Conservation (phyloP, 1,140 invertebrate species). For the Drosophila athabasca region DNA sequence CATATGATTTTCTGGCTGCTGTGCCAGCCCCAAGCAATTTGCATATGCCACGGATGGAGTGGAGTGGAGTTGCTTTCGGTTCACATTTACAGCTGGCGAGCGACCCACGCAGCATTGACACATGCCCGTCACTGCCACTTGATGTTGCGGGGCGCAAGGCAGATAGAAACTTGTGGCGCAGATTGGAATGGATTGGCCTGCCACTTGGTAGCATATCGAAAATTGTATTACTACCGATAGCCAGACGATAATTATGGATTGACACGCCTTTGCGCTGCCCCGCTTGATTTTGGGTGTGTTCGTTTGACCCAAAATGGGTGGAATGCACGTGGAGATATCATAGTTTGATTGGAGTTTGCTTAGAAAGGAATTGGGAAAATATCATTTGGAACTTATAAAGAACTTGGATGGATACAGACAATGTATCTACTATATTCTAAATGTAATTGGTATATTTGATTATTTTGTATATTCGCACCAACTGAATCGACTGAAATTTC, state of each 20-base stretch:
- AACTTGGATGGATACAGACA: no score
- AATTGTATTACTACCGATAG: slow-evolving; percentile 23
- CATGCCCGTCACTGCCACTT: slow-evolving; percentile 42
- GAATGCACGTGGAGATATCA: background rate
- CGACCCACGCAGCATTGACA: slow-evolving; percentile 55
- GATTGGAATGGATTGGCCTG: slow-evolving; percentile 11
- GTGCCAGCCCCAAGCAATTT: slow-evolving; percentile 11
- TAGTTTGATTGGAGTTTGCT: background rate
- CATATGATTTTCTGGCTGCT: slow-evolving; percentile 10
- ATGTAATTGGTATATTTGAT: no score
- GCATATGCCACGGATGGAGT: slow-evolving; percentile 30
- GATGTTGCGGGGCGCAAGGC: slow-evolving; percentile 24
- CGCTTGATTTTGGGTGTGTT: slow-evolving; percentile 11
- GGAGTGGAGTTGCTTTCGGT: slow-evolving; percentile 11
- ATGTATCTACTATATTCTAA: no score
- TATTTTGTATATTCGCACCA: no score
- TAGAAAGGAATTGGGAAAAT: background rate
- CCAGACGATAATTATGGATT: slow-evolving; percentile 36
- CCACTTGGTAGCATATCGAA: slow-evolving; percentile 52
- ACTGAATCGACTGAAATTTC: no score
- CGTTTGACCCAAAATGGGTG: slow-evolving; percentile 7
- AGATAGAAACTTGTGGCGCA: slow-evolving; percentile 15
- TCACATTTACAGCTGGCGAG: slow-evolving; percentile 4
- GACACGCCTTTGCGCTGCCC: slow-evolving; percentile 23
- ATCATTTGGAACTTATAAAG: no score